phyloP scores from a whole-genome alignment of 2,888 invertebrate genomes.

The Rambutsinella grinnellia region DNA sequence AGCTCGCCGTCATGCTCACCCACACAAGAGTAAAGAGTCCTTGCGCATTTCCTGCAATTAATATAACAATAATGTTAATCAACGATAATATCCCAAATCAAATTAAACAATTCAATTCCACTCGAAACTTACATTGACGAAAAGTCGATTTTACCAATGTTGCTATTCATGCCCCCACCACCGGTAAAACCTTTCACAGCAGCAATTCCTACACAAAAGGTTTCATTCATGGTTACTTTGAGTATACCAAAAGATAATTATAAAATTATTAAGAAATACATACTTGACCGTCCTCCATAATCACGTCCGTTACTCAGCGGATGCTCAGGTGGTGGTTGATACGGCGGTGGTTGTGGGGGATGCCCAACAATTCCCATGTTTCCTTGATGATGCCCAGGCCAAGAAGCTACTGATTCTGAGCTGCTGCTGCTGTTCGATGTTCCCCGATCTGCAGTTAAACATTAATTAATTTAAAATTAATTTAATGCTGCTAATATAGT shows the following conservation, averaged over 20 bases:
- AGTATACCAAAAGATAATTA: too few species aligned
- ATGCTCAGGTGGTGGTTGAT: constrained; percentile 66
- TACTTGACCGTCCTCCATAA: constrained; percentile 53
- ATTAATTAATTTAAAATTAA: not conserved
- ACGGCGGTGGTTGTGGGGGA: constrained; percentile 65
- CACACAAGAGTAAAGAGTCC: constrained; percentile 95
- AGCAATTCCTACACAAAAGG: constrained; percentile 35
- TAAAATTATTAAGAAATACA: too few species aligned
- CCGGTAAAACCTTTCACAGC: constrained; percentile 50
- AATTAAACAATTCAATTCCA: not conserved
- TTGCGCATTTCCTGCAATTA: constrained; percentile 78
- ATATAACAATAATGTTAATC: constrained; percentile 12
- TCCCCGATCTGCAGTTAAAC: constrained; percentile 60
- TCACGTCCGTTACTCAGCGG: constrained; percentile 63
- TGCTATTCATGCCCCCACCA: constrained; percentile 31
- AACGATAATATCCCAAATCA: too few species aligned
- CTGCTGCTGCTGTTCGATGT: constrained; percentile 65
- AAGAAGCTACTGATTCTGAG: constrained; percentile 66
- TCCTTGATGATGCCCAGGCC: constrained; percentile 61
- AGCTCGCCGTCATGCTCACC: constrained; percentile 97
- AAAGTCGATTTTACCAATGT: constrained; percentile 31
- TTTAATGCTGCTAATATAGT: too few species aligned
- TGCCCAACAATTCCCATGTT: constrained; percentile 34
- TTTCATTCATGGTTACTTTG: not conserved
- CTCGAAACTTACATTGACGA: constrained; percentile 11